These are phyloP conservation scores for Argyrosomus regius DNA, from an alignment of 2,797 vertebrate species.

Conservation along the genomic window DNA sequence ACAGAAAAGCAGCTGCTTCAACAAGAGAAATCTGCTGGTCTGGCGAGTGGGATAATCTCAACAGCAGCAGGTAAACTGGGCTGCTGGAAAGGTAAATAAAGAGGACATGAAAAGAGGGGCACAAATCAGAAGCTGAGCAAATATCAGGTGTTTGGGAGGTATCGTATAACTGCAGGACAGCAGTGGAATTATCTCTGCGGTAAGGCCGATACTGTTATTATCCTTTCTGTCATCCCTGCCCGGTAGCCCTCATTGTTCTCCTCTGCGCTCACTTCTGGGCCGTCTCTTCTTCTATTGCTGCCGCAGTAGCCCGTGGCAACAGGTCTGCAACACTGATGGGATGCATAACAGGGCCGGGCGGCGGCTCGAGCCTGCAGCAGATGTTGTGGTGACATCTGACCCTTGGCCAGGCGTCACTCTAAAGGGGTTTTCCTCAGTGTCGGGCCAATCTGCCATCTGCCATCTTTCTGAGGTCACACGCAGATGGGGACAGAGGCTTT, in stretches of 20 bases:
- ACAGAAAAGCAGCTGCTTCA: conserved; percentile 81
- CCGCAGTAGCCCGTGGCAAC: conserved; percentile 85
- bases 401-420: conserved; percentile 87
- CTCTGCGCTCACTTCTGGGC: conserved; percentile 45
- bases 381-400: conserved; percentile 94
- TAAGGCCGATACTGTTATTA: conserved; percentile 79
- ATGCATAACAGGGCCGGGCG: conserved; percentile 62
- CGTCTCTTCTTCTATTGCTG: conserved; percentile 64
- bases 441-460: conserved; percentile 93
- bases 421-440: conserved; percentile 86
- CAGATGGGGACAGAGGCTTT: conserved; percentile 60
- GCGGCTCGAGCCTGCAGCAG: conserved; percentile 86
- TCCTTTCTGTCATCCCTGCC: conserved; percentile 72
- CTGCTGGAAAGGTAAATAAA: conserved; percentile 76
- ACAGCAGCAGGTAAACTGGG: conserved; percentile 77
- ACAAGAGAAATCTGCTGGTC: conserved; percentile 71
- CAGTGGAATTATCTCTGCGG: conserved; percentile 67
- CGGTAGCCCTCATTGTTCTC: conserved; percentile 71
- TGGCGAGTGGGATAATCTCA: conserved; percentile 56
- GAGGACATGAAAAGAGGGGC: conserved; percentile 72
- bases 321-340: conserved; percentile 72
- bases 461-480: conserved; percentile 78
- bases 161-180: conserved; percentile 75
- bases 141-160: conserved; percentile 78
- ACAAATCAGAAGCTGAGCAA: conserved; percentile 82